Conservation (phyloP, 2,888 invertebrate genomes). For the Rotaria magnacalcarata region DNA sequence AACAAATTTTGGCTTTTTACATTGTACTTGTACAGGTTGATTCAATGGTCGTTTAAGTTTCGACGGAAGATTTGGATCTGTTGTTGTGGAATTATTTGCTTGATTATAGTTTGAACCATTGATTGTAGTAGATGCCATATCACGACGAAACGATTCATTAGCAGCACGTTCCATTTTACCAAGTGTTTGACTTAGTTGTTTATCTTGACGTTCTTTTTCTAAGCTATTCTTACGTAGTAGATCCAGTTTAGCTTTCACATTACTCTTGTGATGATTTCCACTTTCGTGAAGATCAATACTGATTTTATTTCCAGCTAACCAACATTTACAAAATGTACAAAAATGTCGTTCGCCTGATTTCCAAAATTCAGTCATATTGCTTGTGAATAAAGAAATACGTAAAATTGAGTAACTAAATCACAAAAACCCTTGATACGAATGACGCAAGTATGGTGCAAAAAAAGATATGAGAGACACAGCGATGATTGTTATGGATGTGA, state of each 20-base stretch:
- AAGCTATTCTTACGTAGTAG: background rate
- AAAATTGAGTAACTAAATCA: background rate
- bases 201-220: background rate
- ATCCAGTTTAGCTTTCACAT: background rate
- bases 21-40: conserved; percentile 4
- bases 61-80: background rate
- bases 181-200: background rate
- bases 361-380: conserved; percentile 65
- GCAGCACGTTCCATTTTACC: conserved; percentile 3
- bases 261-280: conserved; percentile 22
- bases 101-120: background rate
- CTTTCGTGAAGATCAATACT: conserved; percentile 21
- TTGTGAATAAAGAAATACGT: too few relatives aligned
- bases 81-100: background rate
- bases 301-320: conserved; percentile 88
- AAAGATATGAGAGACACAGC: background rate
- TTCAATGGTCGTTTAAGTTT: background rate
- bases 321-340: conserved; percentile 95
- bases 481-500: background rate
- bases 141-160: background rate
- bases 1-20: conserved; percentile 20
- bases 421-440: background rate
- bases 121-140: background rate
- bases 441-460: background rate
- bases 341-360: conserved; percentile 88